Evolutionary conservation across 2,888 invertebrate genomes (phyloP), one percentile per base, ranked within the genome.

Genomic region (Rhaphigaster nebulosa): DNA sequence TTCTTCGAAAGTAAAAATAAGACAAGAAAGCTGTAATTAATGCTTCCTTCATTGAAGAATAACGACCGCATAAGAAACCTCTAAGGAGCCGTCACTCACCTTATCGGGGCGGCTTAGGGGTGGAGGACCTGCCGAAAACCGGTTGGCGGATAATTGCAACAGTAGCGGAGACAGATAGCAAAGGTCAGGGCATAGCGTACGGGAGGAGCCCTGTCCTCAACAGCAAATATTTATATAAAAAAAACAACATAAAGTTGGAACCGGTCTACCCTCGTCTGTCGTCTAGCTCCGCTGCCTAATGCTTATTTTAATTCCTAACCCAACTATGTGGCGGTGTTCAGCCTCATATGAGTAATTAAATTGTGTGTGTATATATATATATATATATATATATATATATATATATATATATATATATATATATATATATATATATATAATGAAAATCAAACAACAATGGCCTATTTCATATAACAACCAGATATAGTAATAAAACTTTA

Each of bases 161-260:
- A 76, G 70, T 76, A 76, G 38, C 34, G 34, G 70, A 76, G 70
- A 38, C 34, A 76, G 38, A 76, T 76, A 76, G 34, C 70, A 38
- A 76, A 76, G 70, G 70, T 76, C 18, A 76, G 70, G 70, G 70
- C 70, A 76, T 76, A 76, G 70, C 34, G 70, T 76, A 76, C 70
- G 34, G 6, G 20, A 38, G 70, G 34, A 76, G 70, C 1, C 10
- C 34, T 38, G 20, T 23, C 23, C 70, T 76, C 38, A 76, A 38
- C 38, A 2, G 70, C 34, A 76, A 76, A 76, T 76, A 76, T 76
- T 76, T 76, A 38, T 76, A 38, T 13, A 70, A 34, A 34, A 76
- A 76, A 20, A 23, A n/a, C 3, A 60, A n/a, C 3, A 65, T 3
- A n/a, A 60, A n/a, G 60, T 60, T 23, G 13, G 29, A 29, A 65